Evolutionary conservation across 2,113 vertebrate genomes (phyloP), one percentile per base, ranked within the genome.

Genomic region (Rhea pennata): DNA sequence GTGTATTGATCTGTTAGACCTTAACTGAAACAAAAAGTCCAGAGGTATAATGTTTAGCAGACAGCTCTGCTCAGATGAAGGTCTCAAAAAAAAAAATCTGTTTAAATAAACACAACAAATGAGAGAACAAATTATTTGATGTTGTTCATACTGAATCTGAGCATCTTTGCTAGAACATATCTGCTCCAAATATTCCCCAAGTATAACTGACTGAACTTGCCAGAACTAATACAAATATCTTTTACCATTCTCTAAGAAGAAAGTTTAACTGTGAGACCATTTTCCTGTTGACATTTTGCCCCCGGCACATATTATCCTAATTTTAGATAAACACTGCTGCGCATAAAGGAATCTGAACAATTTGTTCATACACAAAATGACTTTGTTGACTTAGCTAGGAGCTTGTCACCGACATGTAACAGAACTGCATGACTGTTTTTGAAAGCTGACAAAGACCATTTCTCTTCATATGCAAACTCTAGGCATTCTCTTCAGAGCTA

Each of bases 251-350:
- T 92, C 39, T 58, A 84, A 92, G 93, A 75, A 81, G 77, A 89
- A 92, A 95, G 40, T 92, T 96, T 86, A 88, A 85, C 71, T 64
- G 16, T 72, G 72, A 95, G 67, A 81, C 71, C 16, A 72, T 70
- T 96, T 95, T 67, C 76, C 81, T 70, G 86, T 36, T 70, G 72
- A 64, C 9, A 80, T 92, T 94, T 96, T 95, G 90, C 92, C 74
- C 36, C 80, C 91, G 75, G 75, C 40, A 96, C 56, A 75, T 42
- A 58, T 80, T 96, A 95, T 87, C 59, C 83, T 87, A 87, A 87
- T 92, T 97, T 96, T 96, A 97, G 78, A 82, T 80, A 97, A 97
- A 95, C 50, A 91, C 14, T 72, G 73, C 61, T 92, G 33, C 50
- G 62, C 24, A 72, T 66, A 95, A 97, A 98, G 48, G 67, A 97